phyloP scores from a whole-genome alignment of 2,797 vertebrate genomes.

The Macropus fuliginosus region DNA sequence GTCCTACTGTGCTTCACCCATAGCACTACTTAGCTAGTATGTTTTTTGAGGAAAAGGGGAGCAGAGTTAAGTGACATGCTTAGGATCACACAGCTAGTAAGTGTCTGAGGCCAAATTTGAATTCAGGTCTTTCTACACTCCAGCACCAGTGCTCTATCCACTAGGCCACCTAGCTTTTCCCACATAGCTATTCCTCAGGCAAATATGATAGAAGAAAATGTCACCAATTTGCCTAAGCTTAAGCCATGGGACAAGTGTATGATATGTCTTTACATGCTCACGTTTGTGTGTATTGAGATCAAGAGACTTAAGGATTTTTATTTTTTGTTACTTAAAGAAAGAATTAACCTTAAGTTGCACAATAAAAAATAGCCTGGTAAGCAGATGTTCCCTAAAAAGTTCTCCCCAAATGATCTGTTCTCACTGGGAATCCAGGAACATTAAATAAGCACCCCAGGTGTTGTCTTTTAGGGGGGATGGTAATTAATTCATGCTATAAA shows the following conservation, averaged over 20 bases:
- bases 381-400: not conserved
- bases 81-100: not conserved
- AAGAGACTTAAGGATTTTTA: conserved; percentile 32
- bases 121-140: not conserved
- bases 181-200: not conserved
- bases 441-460: conserved; percentile 59
- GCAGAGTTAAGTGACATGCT: not conserved
- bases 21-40: no score
- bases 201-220: conserved; percentile 13
- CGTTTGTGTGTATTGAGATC: not conserved
- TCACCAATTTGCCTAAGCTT: conserved; percentile 33
- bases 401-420: conserved; percentile 29
- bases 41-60: no score
- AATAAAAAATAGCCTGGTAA: conserved; percentile 58
- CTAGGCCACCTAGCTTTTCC: not conserved
- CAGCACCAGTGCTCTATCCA: not conserved
- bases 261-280: not conserved
- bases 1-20: not conserved
- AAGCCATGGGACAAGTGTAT: conserved; percentile 26
- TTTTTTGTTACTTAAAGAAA: not conserved
- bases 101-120: not conserved
- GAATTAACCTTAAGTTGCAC: conserved; percentile 6
- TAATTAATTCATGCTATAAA: conserved; percentile 65
- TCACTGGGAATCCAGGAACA: conserved; percentile 23
- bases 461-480: conserved; percentile 51